Base-by-base conservation (phyloP, 2,113 vertebrate genomes). In the Heloderma charlesbogerti region DNA sequence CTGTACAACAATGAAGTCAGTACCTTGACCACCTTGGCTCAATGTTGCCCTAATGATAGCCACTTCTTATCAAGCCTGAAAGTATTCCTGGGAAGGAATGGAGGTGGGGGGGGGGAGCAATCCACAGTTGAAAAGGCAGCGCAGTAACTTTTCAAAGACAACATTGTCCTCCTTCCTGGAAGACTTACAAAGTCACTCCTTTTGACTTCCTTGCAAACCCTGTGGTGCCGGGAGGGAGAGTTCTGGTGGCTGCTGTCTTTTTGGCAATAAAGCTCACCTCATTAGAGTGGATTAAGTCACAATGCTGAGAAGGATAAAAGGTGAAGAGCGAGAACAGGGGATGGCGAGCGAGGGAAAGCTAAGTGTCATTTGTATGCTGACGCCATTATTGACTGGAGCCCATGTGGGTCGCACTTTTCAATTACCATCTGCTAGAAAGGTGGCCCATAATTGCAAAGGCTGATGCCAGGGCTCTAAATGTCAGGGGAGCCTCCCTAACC, bases 251-350 rank as follows among this genome's bases (percentile, higher is more conserved):
- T 91, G 94, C 96, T 72, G 96, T 92, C 75, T 93, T 95, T 97
- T 96, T 97, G 97, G 97, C 97, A 95, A 94, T 87, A 66, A 88
- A 88, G 92, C 93, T 96, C 95, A 95, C 95, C 97, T 98, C 98
- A 98, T 98, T 98, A 98, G 97, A 96, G 96, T 96, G 98, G 98
- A 98, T 98, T 98, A 98, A 97, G 97, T 96, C 95, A 63, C 95
- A 96, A 97, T 95, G 97, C 98, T 97, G 98, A 91, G 97, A 96
- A 95, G 97, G 97, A 98, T 98, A 96, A 98, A 98, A 98, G 98
- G 97, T 97, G 97, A 96, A 97, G 93, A 96, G 97, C 95, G 94
- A 94, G 96, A 96, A 63, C 91, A 87, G 91, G 93, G 96, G 90
- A 94, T 88, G 91, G 96, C 0, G 20, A 93, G 95, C 90, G 89